These are phyloP conservation scores for Ethmia dodecea DNA, from an alignment of 2,888 invertebrate genomes.

Conservation along the genomic window DNA sequence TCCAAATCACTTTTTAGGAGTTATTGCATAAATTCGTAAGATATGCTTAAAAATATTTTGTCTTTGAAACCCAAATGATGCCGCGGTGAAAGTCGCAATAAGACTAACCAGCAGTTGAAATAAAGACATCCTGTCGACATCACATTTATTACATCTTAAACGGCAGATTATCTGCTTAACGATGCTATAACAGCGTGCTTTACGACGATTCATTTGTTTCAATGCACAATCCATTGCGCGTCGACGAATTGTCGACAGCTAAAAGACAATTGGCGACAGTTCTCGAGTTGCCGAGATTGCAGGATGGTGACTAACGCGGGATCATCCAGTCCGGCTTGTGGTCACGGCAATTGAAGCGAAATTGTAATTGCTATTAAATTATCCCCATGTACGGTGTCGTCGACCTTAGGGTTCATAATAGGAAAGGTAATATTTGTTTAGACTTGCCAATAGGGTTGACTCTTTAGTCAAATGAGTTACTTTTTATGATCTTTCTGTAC, in stretches of 20 bases:
- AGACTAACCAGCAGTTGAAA: neutral
- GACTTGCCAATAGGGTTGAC: no score
- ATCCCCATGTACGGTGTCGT: conserved; percentile 20
- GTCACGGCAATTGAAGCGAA: conserved; percentile 29
- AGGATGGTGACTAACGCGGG: conserved; percentile 39
- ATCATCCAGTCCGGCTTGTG: conserved; percentile 19
- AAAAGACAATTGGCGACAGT: conserved; percentile 4
- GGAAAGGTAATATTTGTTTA: neutral
- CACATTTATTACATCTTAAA: conserved; percentile 31
- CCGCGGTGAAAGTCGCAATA: neutral
- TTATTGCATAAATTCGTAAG: no score
- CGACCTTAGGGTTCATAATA: conserved; percentile 11
- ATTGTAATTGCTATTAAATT: conserved; percentile 42
- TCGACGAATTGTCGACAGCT: neutral
- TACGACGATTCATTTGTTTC: conserved; percentile 73
- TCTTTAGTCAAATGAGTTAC: no score
- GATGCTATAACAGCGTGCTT: conserved; percentile 55
- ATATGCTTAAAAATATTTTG: no score
- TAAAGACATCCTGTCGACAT: conserved; percentile 10
- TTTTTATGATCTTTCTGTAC: no score
- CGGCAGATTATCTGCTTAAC: conserved; percentile 52
- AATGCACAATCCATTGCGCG: conserved; percentile 46
- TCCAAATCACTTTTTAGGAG: no score
- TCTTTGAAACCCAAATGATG: neutral
- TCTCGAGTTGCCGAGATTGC: conserved; percentile 41